Evolutionary conservation across 2,113 vertebrate species (phyloP).

Genomic region (Burhinus oedicnemus): DNA sequence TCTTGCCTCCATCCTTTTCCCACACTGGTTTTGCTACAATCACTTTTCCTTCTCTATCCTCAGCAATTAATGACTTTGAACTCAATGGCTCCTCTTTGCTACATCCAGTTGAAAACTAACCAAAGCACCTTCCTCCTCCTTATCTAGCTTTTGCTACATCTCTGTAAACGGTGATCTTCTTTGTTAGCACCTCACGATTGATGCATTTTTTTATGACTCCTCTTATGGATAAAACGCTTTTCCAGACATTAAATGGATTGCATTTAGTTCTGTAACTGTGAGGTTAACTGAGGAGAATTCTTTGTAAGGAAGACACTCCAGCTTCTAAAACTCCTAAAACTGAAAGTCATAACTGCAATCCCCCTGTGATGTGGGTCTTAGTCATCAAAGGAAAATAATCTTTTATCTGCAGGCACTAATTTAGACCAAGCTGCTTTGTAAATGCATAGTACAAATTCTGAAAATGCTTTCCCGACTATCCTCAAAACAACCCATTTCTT

Average conservation of each 20-base stretch:
- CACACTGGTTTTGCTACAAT: neutral
- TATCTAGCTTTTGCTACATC: neutral
- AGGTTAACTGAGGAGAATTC: slow-evolving; percentile 8
- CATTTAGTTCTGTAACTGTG: neutral
- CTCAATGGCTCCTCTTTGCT: neutral
- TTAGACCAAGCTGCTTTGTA: neutral
- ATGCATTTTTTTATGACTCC: neutral
- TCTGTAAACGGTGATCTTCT: neutral
- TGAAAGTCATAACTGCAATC: neutral
- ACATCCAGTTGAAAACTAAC: neutral
- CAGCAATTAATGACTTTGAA: neutral
- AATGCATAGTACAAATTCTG: neutral
- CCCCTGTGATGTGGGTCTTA: neutral
- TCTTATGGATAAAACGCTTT: neutral
- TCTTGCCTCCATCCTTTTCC: neutral
- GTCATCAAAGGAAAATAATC: neutral
- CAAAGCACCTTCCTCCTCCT: neutral
- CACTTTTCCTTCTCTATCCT: neutral
- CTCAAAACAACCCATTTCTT: neutral
- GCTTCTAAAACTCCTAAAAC: neutral
- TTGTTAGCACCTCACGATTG: neutral
- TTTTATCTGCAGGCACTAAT: neutral
- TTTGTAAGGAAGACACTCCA: neutral
- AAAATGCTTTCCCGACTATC: neutral
- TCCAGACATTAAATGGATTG: neutral